phyloP scores from a whole-genome alignment of 2,888 invertebrate species.

The Plagodis pulveraria region DNA sequence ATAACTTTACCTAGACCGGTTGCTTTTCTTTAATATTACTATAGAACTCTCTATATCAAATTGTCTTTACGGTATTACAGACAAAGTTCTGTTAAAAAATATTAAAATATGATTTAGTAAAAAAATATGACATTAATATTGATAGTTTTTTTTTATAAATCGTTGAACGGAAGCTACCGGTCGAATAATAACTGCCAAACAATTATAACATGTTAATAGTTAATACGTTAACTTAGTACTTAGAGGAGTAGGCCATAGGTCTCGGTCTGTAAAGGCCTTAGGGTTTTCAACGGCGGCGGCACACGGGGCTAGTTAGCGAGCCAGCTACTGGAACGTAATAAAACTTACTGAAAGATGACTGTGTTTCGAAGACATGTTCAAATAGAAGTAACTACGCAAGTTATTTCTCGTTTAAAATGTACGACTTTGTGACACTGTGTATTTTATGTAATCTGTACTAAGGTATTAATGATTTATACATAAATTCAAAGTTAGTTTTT shows the following conservation, averaged over 20 bases:
- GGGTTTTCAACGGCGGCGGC: slow-evolving; percentile 26
- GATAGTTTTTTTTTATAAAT: too few relatives aligned
- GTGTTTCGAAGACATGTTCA: not conserved
- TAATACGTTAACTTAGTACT: slow-evolving; percentile 26
- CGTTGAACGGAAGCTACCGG: slow-evolving; percentile 11
- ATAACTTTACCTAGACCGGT: slow-evolving; percentile 24
- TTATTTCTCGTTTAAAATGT: not conserved
- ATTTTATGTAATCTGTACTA: not conserved
- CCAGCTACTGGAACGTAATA: slow-evolving; percentile 25
- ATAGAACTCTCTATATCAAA: too few relatives aligned
- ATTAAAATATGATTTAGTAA: too few relatives aligned
- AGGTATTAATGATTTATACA: too few relatives aligned
- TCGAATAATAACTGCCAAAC: slow-evolving; percentile 13
- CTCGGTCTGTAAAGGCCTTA: slow-evolving; percentile 11
- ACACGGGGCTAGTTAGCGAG: slow-evolving; percentile 26
- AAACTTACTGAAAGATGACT: not conserved
- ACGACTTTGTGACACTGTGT: not conserved
- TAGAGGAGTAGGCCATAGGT: slow-evolving; percentile 26
- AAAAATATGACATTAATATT: too few relatives aligned
- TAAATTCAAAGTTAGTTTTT: too few relatives aligned
- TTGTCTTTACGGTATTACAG: too few relatives aligned
- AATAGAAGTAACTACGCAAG: not conserved
- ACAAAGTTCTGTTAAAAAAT: too few relatives aligned
- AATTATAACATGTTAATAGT: slow-evolving; percentile 19
- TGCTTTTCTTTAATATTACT: not conserved